Percentiles rank a stretch among this genome's conserved stretches.
Conservation (phyloP, 2,888 invertebrate species). For the Tinea semifulvella region DNA sequence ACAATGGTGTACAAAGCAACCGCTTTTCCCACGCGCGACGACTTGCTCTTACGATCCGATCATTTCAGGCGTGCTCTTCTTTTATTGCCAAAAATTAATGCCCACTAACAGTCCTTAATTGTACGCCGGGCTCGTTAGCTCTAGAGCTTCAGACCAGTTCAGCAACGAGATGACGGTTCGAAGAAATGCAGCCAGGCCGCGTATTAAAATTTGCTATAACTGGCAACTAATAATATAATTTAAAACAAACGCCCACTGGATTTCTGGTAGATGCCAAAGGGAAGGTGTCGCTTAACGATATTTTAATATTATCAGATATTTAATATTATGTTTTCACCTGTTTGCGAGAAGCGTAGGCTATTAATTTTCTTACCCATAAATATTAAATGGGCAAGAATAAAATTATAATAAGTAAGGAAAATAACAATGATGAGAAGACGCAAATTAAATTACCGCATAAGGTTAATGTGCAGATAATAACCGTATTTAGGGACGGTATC, state of each 20-base stretch:
- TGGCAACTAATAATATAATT: conserved; percentile 47
- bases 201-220: conserved; percentile 44
- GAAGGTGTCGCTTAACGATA: conserved; percentile 38
- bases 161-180: conserved; percentile 32
- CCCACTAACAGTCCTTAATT: conserved; percentile 62
- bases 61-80: conserved; percentile 57
- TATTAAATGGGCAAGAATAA: conserved; percentile 7
- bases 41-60: conserved; percentile 49
- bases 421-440: conserved; percentile 7
- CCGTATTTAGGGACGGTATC: not conserved
- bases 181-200: conserved; percentile 41
- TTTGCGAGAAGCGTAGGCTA: conserved; percentile 14
- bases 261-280: conserved; percentile 32
- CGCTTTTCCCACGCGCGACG: conserved; percentile 62
- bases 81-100: conserved; percentile 68
- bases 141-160: conserved; percentile 31
- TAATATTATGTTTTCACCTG: conserved; percentile 30
- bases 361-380: conserved; percentile 7
- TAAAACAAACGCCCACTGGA: conserved; percentile 38
- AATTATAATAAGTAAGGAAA: conserved; percentile 10
- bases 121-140: conserved; percentile 48
- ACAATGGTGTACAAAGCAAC: conserved; percentile 59
- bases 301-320: conserved; percentile 52
- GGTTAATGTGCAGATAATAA: not conserved
- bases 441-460: conserved; percentile 4